phyloP scores from a whole-genome alignment of 2,113 vertebrate genomes.

The Rhombomys opimus region DNA sequence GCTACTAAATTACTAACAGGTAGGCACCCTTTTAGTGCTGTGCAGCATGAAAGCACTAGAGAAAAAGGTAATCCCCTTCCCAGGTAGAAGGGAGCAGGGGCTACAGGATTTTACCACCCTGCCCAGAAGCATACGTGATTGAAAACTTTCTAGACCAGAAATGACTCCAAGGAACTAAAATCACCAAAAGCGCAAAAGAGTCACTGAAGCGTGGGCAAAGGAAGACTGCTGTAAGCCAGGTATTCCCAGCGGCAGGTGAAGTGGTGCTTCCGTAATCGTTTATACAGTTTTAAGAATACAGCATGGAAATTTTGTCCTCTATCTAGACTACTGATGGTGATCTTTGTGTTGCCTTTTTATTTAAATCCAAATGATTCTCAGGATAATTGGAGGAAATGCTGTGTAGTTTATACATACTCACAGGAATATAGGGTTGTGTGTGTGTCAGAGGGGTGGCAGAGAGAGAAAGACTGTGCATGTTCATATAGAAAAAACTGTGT shows the following conservation, averaged over 20 bases:
- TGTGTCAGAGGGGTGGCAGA: background rate
- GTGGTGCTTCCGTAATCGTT: background rate
- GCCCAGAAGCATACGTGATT: background rate
- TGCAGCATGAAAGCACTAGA: background rate
- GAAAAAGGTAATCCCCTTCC: background rate
- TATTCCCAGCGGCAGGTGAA: background rate
- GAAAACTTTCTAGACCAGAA: background rate
- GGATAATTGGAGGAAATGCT: background rate
- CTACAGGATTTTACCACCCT: background rate
- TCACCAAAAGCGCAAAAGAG: background rate
- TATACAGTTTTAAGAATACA: background rate
- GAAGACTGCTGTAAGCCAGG: background rate
- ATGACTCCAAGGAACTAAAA: background rate
- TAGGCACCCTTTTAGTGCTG: background rate
- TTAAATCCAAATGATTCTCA: background rate
- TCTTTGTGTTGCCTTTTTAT: conserved; percentile 29
- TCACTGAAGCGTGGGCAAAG: background rate
- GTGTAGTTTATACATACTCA: background rate
- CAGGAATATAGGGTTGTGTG: background rate
- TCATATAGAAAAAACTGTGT: background rate
- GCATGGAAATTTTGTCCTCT: background rate
- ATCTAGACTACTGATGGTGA: background rate
- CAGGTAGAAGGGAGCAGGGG: background rate
- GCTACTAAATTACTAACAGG: background rate
- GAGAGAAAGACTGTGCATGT: background rate